These are phyloP conservation scores for Micronycteris hirsuta DNA, from an alignment of 2,113 vertebrate species.

Conservation along the genomic window DNA sequence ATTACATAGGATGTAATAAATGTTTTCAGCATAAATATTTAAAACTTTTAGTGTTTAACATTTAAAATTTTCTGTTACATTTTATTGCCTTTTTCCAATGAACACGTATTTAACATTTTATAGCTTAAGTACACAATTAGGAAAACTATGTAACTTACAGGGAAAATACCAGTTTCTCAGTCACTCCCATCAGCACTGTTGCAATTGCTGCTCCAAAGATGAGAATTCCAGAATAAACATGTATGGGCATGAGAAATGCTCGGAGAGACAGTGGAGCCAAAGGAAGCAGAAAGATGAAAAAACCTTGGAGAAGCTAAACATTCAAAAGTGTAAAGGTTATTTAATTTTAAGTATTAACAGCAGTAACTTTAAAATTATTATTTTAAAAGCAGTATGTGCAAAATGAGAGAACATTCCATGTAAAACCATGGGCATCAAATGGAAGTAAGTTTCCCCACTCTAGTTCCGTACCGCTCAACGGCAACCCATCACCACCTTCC, in stretches of 20 bases:
- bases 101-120: slow-evolving; percentile 23
- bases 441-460: neutral
- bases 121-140: slow-evolving; percentile 23
- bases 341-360: neutral
- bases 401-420: neutral
- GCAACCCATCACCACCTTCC: neutral
- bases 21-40: neutral
- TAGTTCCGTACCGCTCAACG: neutral
- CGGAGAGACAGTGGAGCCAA: slow-evolving; percentile 85
- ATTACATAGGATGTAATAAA: neutral
- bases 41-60: neutral
- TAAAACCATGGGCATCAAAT: neutral
- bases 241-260: slow-evolving; percentile 88
- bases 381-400: neutral
- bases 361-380: neutral
- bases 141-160: slow-evolving; percentile 86
- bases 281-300: slow-evolving; percentile 90
- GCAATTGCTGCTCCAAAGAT: slow-evolving; percentile 90
- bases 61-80: neutral
- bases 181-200: slow-evolving; percentile 92
- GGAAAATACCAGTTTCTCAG: slow-evolving; percentile 93
- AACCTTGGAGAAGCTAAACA: slow-evolving; percentile 88
- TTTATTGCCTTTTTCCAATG: slow-evolving; percentile 28
- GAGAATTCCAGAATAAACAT: slow-evolving; percentile 89
- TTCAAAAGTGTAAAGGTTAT: slow-evolving; percentile 53